Evolutionary conservation across 2,113 vertebrate genomes (phyloP), one percentile per base, ranked within the genome.

Genomic region (Carollia perspicillata): DNA sequence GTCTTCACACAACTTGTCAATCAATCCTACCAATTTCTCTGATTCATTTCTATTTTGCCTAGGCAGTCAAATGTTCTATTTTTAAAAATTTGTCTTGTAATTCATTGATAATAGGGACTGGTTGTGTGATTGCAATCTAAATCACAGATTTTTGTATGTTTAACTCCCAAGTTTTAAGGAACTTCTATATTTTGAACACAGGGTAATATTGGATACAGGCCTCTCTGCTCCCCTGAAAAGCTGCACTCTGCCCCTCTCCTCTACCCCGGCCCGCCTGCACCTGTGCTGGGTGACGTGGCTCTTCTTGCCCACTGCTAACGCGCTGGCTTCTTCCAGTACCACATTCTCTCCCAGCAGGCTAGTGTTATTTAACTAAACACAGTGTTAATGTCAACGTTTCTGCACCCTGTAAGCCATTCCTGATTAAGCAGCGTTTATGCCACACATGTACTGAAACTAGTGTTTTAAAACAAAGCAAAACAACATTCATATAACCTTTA

Each of bases 381-480:
- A 71, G 33, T 37, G 58, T 88, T 74, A 83, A 77, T 66, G 47
- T 51, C 68, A 91, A 49, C 63, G 55, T 47, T 8, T n/a, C 1
- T 30, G 49, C 18, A 68, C 22, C 11, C 14, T 7, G 28, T 30
- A 60, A 69, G 42, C 28, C 79, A n/a, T 33, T 68, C 23, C 26
- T 84, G 69, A 66, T 89, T 83, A 58, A 22, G 26, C 44, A 65
- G 69, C 14, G 44, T 37, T 55, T 23, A 30, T 71, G 33, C 7
- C 65, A 55, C 16, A 51, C 35, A 33, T 53, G 28, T 35, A 28
- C 8, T 51, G 20, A 94, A 83, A 84, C 28, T 0, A 84, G n/a
- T 7, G 23, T 40, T 83, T 93, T 80, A 88, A 86, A 81, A 66
- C 58, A 87, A 60, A 97, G 51, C 4, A 69, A 65, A 72, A 65